Evolutionary conservation across 2,888 invertebrate genomes (phyloP), one percentile per base, ranked within the genome.

Genomic region (Caenorhabditis becei): DNA sequence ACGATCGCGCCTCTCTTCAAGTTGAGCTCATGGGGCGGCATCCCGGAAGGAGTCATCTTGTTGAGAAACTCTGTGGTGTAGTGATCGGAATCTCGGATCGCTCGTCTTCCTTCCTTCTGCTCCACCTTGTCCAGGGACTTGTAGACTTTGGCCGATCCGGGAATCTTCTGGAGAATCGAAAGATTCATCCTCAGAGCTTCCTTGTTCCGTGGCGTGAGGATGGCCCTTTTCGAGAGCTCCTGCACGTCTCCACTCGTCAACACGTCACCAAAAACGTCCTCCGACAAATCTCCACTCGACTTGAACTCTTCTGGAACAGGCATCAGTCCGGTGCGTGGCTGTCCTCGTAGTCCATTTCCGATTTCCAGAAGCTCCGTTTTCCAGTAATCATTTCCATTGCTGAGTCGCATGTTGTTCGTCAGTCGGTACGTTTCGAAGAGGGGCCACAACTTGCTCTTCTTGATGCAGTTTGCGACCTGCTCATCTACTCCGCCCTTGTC

Each of bases 321-420:
- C 53, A 11, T 53, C 4, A 3, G 16, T 23, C 26, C 24, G 14
- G 24, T 53, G 20, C 24, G 26, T 24, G 32, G 32, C 14, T 10
- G 8, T n/a, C 56, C 56, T 0, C 28, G 28, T 26, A 44, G 10
- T 24, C 69, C 69, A 26, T 69, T 47, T 24, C 69, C 69, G n/a
- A 69, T 47, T 10, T 53, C 24, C 0, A 80, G 51, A 16, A 80
- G 67, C 8, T 61, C 62, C 1, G 67, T n/a, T n/a, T 56, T 67
- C 62, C 54, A 75, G 7, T 59, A 23, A 0, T 20, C n/a, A 14
- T 59, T 47, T 18, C 53, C 62, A 7, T 8, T 23, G 1, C 5
- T n/a, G 0, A 72, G 65, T 24, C 80, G 23, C 59, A 71, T 63
- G 35, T 80, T 80, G 14, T 41, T 7, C 11, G 18, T 77, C 3